These are phyloP conservation scores for Athetis lepigone DNA, from an alignment of 2,888 invertebrate genomes.

Conservation along the genomic window DNA sequence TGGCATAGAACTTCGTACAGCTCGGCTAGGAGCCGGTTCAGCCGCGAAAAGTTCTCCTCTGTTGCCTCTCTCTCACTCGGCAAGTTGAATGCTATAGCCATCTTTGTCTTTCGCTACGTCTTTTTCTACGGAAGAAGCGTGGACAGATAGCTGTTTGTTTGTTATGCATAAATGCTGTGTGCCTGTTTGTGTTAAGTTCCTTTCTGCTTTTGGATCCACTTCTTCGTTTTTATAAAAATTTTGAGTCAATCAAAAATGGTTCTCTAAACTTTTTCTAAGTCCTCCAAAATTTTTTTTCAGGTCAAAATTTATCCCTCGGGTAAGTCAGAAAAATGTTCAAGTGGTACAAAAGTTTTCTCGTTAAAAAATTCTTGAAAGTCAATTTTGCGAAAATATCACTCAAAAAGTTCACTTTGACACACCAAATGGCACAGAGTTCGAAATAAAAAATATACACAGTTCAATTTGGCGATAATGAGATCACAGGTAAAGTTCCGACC, in stretches of 20 bases:
- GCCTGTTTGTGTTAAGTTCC: constrained; percentile 70
- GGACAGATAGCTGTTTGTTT: constrained; percentile 85
- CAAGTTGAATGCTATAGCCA: constrained; percentile 91
- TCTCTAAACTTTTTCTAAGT: constrained; percentile 34
- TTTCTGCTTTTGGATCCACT: constrained; percentile 65
- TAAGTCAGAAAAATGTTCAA: constrained; percentile 32
- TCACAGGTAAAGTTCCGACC: constrained; percentile 72
- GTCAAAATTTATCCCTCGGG: constrained; percentile 15
- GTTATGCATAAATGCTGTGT: constrained; percentile 86
- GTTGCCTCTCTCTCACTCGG: constrained; percentile 90
- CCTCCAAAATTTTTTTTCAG: constrained; percentile 27
- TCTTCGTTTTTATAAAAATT: constrained; percentile 46
- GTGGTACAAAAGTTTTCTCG: constrained; percentile 49
- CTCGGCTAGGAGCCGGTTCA: constrained; percentile 90
- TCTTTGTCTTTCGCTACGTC: constrained; percentile 78
- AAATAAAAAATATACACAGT: constrained; percentile 73
- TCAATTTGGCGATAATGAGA: constrained; percentile 78
- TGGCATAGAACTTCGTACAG: constrained; percentile 90
- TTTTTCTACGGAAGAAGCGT: constrained; percentile 87
- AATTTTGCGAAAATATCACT: constrained; percentile 64
- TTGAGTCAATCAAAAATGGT: constrained; percentile 34
- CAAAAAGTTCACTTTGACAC: constrained; percentile 81
- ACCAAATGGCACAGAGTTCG: constrained; percentile 70
- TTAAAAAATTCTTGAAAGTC: constrained; percentile 52
- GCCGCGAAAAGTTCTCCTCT: constrained; percentile 90